Conservation (phyloP, 2,113 vertebrate genomes). For the Xiphophorus maculatus region DNA sequence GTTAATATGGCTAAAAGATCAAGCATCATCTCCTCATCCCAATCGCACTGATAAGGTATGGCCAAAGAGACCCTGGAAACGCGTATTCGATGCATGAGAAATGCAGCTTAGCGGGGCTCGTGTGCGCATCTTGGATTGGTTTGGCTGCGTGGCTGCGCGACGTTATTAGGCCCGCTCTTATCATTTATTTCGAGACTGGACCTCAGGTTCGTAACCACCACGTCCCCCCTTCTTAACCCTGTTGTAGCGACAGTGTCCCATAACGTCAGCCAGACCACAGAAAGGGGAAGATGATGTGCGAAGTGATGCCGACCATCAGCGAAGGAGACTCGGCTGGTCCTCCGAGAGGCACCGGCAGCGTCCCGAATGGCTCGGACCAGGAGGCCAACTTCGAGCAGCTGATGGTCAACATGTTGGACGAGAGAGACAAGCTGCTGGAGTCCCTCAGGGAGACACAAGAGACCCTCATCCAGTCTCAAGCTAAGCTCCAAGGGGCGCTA, state of each 20-base stretch:
- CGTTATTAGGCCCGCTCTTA: constrained; percentile 60
- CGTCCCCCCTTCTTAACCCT: constrained; percentile 15
- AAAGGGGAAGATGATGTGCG: constrained; percentile 89
- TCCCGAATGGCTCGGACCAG: constrained; percentile 84
- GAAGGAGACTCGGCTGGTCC: constrained; percentile 93
- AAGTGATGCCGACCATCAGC: constrained; percentile 98
- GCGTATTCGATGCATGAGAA: constrained; percentile 27
- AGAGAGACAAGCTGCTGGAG: constrained; percentile 96
- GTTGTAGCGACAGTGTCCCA: constrained; percentile 51
- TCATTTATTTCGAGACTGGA: constrained; percentile 38
- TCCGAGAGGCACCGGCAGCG: constrained; percentile 77
- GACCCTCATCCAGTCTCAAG: constrained; percentile 88
- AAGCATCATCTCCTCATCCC: constrained; percentile 51
- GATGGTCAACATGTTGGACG: constrained; percentile 99
- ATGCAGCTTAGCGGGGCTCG: constrained; percentile 14
- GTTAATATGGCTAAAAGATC: constrained; percentile 72
- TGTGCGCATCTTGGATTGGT: constrained; percentile 30
- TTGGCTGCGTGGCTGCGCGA: constrained; percentile 32
- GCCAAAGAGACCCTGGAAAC: constrained; percentile 9
- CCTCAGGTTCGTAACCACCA: constrained; percentile 31
- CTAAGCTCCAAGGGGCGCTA: constrained; percentile 90
- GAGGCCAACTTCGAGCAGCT: constrained; percentile 98
- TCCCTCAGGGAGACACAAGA: constrained; percentile 94
- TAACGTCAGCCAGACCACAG: constrained; percentile 52
- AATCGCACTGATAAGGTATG: constrained; percentile 68